phyloP scores from a whole-genome alignment of 37 sponge, comb jelly and placozoan genomes.

The Mnemiopsis leidyi region DNA sequence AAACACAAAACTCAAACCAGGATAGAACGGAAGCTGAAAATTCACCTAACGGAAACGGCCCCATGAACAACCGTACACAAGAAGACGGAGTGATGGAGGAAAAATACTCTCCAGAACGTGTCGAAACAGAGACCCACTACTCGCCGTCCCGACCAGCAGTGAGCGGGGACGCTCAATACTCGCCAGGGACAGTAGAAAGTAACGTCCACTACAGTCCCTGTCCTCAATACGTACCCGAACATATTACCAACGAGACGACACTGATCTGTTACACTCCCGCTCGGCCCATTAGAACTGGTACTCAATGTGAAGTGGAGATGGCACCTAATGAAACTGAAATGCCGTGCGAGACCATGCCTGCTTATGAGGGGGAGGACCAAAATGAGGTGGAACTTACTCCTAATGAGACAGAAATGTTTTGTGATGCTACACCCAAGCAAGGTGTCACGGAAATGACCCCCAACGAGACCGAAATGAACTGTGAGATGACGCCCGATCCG shows the following conservation, averaged over 20 bases:
- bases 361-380: neutral
- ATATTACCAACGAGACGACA: neutral
- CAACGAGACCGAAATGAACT: slow-evolving; percentile 15
- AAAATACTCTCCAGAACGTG: neutral
- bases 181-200: neutral
- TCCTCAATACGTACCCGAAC: slow-evolving; percentile 24
- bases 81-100: neutral
- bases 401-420: neutral
- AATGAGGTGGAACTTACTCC: neutral
- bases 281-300: neutral
- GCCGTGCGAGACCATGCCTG: neutral
- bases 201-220: slow-evolving; percentile 6
- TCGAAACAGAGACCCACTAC: neutral
- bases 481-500: neutral
- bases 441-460: neutral
- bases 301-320: neutral
- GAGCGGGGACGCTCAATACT: neutral
- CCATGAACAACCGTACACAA: neutral
- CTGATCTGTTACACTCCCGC: slow-evolving; percentile 8
- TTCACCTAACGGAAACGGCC: neutral
- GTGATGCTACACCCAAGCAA: slow-evolving; percentile 8
- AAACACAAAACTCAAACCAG: neutral
- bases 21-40: neutral
- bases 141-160: neutral
- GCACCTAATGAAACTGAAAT: slow-evolving; percentile 44